Evolutionary conservation across 1,140 invertebrate genomes (phyloP).

Genomic region (Scylla paramamosain): DNA sequence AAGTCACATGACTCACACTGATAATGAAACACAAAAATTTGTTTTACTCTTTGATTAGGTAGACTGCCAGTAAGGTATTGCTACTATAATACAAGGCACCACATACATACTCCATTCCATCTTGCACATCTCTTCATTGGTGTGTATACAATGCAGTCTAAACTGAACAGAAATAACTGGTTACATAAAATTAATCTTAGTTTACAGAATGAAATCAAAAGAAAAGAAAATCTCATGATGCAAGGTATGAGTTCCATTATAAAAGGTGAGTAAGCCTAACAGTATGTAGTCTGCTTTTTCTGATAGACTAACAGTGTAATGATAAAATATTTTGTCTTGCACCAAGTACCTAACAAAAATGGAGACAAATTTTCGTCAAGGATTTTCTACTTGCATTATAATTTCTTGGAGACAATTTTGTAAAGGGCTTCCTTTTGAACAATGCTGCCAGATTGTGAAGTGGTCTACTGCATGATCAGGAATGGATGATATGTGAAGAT

Average conservation of each 20-base stretch:
- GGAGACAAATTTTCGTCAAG: neutral
- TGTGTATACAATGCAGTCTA: neutral
- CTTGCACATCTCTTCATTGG: neutral
- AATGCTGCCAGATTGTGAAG: neutral
- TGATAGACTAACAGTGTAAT: neutral
- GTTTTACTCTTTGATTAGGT: neutral
- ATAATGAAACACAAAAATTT: neutral
- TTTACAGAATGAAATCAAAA: neutral
- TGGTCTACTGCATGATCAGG: neutral
- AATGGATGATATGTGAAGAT: neutral
- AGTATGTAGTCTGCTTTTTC: neutral
- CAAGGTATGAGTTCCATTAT: neutral
- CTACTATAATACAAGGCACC: neutral
- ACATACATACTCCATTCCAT: neutral
- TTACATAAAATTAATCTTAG: neutral
- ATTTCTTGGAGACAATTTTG: too few relatives aligned
- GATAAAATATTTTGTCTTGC: neutral
- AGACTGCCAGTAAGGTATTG: slow-evolving; percentile 22
- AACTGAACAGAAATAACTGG: neutral
- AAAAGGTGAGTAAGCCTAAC: neutral
- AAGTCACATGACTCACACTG: neutral
- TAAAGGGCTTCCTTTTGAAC: too few relatives aligned
- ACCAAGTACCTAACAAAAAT: neutral
- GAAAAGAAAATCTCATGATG: neutral
- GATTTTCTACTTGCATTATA: neutral